Evolutionary conservation across 2,888 invertebrate genomes (phyloP), one percentile per base, ranked within the genome.

Genomic region (Chironomus riparius): DNA sequence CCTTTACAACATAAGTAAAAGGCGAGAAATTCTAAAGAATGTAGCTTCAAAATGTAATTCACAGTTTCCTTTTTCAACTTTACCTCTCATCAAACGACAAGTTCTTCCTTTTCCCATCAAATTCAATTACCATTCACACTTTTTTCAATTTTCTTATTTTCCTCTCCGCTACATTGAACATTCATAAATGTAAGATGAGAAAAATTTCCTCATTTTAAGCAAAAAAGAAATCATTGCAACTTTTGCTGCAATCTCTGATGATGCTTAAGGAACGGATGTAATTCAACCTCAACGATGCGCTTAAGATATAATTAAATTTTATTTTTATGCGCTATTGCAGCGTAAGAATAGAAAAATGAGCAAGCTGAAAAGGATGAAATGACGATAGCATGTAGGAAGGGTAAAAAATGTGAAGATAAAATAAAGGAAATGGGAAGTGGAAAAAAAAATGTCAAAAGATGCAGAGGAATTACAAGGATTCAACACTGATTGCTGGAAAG

Each of bases 291-390:
- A 21, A 24, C 21, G 65, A 65, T 21, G 15, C 71, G 71, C 50
- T 61, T 24, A 22, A 12, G 24, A 71, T n/a, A 28, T 56, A 56
- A 71, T 71, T 71, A 56, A 56, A 71, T 71, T 71, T 71, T 70
- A 70, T 68, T 28, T 47, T 70, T 47, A 70, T 56, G 56, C 56
- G 56, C 15, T 7, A 56, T 56, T 56, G 15, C 56, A 15, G 56
- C 56, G 28, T 28, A 28, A 38, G 38, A 38, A 38, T 38, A 38
- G 38, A 38, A 38, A 38, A 38, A 38, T 38, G 38, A 38, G 38
- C 38, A 38, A 38, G 38, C 10, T 2, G 2, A 38, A 10, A 38
- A 38, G 38, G 38, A 38, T 38, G 38, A 38, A 38, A 38, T 38
- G 38, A 38, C 38, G 38, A 38, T 38, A 38, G 38, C 38, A 38